phyloP scores from a whole-genome alignment of 1,140 invertebrate species.

The Acromyrmex charruanus region DNA sequence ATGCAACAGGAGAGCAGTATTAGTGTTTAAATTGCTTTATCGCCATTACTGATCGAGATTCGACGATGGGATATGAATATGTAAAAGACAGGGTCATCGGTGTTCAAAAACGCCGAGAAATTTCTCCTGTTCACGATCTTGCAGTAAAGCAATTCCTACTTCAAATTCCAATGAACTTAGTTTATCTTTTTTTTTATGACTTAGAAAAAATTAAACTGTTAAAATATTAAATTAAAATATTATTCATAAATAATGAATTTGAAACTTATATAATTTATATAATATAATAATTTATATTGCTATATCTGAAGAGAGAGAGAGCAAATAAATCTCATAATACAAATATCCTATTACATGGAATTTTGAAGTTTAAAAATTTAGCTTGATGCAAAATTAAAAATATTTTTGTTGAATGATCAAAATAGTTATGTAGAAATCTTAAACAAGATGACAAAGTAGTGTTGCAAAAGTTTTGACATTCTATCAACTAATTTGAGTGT shows the following conservation, averaged over 20 bases:
- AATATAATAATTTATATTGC: neutral
- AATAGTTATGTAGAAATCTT: no score
- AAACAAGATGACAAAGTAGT: no score
- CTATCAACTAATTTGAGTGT: no score
- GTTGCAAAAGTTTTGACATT: no score
- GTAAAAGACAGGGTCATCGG: constrained; percentile 65
- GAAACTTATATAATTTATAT: no score
- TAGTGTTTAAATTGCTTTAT: constrained; percentile 73
- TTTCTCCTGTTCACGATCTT: constrained; percentile 55
- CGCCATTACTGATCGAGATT: constrained; percentile 68
- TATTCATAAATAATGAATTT: neutral
- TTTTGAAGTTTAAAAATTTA: no score
- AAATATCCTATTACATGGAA: neutral
- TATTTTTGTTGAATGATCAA: no score
- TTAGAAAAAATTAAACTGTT: neutral
- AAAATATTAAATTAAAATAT: no score
- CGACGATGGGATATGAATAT: constrained; percentile 71
- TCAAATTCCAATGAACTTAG: neutral
- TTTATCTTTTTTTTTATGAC: neutral
- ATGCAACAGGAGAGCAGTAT: constrained; percentile 37
- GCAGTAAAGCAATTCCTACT: constrained; percentile 24
- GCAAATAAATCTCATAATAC: neutral
- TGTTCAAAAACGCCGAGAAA: constrained; percentile 47
- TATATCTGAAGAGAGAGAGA: neutral
- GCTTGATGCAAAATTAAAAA: no score